Evolutionary conservation across 53 echinoderm and acorn worm genomes (phyloP).

Genomic region (Holothuria leucospilota): DNA sequence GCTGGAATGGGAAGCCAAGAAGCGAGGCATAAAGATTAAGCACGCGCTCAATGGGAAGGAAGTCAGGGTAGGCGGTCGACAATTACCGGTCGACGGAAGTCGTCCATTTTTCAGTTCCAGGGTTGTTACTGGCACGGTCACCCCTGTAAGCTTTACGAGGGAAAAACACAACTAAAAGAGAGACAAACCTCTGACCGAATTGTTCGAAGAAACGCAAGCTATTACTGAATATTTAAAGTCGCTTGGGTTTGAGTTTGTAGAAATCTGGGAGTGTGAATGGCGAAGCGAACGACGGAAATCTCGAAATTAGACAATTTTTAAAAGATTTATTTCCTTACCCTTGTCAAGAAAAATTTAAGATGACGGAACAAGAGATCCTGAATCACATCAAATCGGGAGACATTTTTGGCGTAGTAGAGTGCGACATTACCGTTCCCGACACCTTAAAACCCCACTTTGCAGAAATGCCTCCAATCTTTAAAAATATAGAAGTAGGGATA

Average conservation of each 20-base stretch:
- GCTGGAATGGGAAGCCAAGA: slow-evolving; percentile 36
- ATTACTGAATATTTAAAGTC: neutral
- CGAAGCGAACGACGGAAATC: neutral
- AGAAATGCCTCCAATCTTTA: slow-evolving; percentile 53
- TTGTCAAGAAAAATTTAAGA: slow-evolving; percentile 10
- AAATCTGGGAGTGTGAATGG: slow-evolving; percentile 33
- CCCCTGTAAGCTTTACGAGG: no score
- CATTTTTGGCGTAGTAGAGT: slow-evolving; percentile 50
- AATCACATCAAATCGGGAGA: no score
- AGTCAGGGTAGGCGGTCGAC: neutral
- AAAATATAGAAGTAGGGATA: slow-evolving; percentile 28
- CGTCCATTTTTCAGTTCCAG: no score
- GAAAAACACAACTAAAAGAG: neutral
- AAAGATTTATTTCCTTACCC: slow-evolving; percentile 17
- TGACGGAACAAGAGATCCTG: slow-evolving; percentile 17
- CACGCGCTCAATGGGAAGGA: slow-evolving; percentile 34
- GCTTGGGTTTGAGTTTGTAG: slow-evolving; percentile 20
- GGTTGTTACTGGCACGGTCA: no score
- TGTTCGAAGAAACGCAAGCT: neutral
- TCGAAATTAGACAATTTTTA: neutral
- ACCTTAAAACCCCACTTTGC: slow-evolving; percentile 12
- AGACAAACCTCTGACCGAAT: neutral
- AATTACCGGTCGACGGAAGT: no score
- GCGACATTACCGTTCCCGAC: slow-evolving; percentile 31
- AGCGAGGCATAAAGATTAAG: neutral